Evolutionary conservation across 2,113 vertebrate species (phyloP), one percentile per base, ranked within the genome.

Genomic region (Vombatus ursinus): DNA sequence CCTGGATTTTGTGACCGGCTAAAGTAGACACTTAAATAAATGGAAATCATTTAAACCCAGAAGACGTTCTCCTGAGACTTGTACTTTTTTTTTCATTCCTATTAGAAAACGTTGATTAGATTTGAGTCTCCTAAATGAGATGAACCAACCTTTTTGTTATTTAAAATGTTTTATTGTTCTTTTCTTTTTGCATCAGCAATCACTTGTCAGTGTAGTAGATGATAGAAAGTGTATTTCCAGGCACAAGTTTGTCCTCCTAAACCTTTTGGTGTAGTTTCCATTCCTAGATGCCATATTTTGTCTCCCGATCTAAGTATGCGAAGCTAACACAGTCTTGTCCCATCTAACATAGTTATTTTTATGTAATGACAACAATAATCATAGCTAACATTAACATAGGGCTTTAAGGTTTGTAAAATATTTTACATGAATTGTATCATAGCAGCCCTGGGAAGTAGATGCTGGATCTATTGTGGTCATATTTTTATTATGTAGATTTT

Each of bases 11-110:
- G 3, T 90, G 93, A 52, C 50, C 68, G 68, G 9, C 22, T 52
- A 91, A 61, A 92, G 93, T 44, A 91, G 31, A 90, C n/a, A 92
- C 53, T 97, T 94, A 96, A 92, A 77, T 95, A 95, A 77, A 54
- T 37, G 52, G 31, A 90, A 95, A 50, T 6, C 9, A 8, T 28
- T 8, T 11, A 91, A 51, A 44, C 31, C 77, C 31, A 52, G 52
- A 57, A 92, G n/a, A 91, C 91, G 37, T 84, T 44, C 68, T 44
- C 68, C 19, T 84, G n/a, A 84, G n/a, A 44, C n/a, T 84, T n/a
- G 14, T 19, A 37, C 37, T 22, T 77, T 77, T n/a, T n/a, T 77
- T 84, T n/a, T 16, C 37, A n/a, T 77, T 77, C 37, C 37, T n/a
- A n/a, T 16, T 77, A 22, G 68, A 16, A 84, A 84, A 84, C 16